Base-by-base conservation (phyloP, 1,140 invertebrate genomes). In the Teleogryllus occipitalis region DNA sequence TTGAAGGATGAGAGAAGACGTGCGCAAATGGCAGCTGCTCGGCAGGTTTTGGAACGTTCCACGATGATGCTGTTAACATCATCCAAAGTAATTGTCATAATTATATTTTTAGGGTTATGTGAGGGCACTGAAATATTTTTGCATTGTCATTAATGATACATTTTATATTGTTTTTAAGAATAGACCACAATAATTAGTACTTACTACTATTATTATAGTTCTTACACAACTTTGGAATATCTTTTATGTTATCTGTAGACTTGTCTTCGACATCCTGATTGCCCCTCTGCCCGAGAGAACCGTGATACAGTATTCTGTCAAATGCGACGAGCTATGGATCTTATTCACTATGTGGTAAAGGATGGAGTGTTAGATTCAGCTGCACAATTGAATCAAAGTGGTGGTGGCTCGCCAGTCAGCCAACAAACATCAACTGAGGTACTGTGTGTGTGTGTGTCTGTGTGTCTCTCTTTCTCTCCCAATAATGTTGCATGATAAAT, bases 51-150 rank as follows among this genome's bases (percentile, higher is more conserved):
- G 7, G 98, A 99, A 86, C 90, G 97, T 82, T 98, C 97, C n/a
- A 99, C 98, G 7, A 97, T 98, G 90, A 96, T 99, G 92, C 89
- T 99, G 8, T 90, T 99, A 74, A 98, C 97, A 14, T 97, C 98
- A 39, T 98, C 97, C 81, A 99, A 98, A 89, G 94, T 95, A 87
- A 81, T 65, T 3, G 54, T 39, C 7, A 3, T 18, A 65, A 14
- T 2, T 65, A 7, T 65, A 14, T 65, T 10, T 65, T 65, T 65
- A 65, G 1, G 5, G 1, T 39, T 39, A 39, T 39, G 27, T 39
- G 27, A 39, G 27, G 5, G 5, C 27, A 39, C 5, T 39, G 27
- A 39, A 39, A 39, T 39, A 5, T 39, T n/a, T n/a, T n/a, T 39
- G 27, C 27, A 39, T 39, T 39, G 27, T 39, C 27, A 39, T 39